Base-by-base conservation (phyloP, 2,888 invertebrate genomes). In the Mythimna vitellina region DNA sequence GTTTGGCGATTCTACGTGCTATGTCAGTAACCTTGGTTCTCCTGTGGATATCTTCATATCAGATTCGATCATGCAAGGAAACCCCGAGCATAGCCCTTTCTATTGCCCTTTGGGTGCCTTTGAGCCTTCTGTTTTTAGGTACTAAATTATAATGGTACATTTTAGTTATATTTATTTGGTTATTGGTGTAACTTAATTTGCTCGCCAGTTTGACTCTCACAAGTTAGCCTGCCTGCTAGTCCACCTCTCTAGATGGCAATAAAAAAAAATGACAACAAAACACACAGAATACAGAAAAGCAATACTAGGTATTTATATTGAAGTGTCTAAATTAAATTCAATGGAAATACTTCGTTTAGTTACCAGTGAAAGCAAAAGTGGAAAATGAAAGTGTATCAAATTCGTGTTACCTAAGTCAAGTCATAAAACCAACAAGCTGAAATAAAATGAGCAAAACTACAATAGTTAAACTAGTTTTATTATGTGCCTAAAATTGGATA, bases 381-480 rank as follows among this genome's bases (percentile, higher is more conserved):
- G 49, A 51, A 49, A 51, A 51, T n/a, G 49, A 51, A 51, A 51
- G 49, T 51, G 49, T 51, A 51, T 20, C 49, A 51, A 51, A 51
- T 51, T 9, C n/a, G n/a, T 51, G 49, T 51, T 49, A 49, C n/a
- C 20, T 49, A 49, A 49, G 49, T 51, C n/a, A 49, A 49, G 49
- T 51, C n/a, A n/a, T 8, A 51, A 46, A 51, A 51, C n/a, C 3
- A n/a, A 51, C n/a, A n/a, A n/a, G n/a, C 20, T 51, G n/a, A 8
- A 51, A n/a, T 51, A 51, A 51, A 51, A n/a, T 51, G 49, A 51
- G n/a, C 20, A 51, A 51, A 20, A 51, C 17, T 51, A n/a, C 8
- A n/a, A n/a, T n/a, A 51, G n/a, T 51, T n/a, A 51, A 51, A 9
- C n/a, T 3, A n/a, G 8, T 51, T n/a, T 20, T 49, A 49, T 7